Conservation (phyloP, 2,888 invertebrate genomes). For the Ctena decussata region DNA sequence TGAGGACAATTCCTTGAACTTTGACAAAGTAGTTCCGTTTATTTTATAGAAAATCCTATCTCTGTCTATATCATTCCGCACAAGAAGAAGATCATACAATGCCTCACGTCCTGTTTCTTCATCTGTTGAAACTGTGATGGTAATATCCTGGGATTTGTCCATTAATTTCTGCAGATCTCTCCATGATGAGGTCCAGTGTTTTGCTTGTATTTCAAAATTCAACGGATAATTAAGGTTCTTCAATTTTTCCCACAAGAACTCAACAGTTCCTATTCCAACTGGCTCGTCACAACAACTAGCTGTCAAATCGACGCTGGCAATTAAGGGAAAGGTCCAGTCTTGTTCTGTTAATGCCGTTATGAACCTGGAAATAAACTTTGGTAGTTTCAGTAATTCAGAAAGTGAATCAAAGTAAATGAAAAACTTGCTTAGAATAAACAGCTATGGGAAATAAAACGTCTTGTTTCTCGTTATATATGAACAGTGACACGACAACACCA, state of each 20-base stretch:
- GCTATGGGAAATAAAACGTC: no score
- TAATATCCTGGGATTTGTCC: slow-evolving; percentile 41
- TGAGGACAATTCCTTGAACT: slow-evolving; percentile 55
- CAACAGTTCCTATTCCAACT: slow-evolving; percentile 41
- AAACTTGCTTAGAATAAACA: no score
- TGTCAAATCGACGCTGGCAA: slow-evolving; percentile 35
- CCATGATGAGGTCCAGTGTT: slow-evolving; percentile 58
- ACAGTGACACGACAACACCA: no score
- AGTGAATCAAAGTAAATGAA: no score
- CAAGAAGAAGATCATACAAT: slow-evolving; percentile 62
- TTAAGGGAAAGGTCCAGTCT: background rate
- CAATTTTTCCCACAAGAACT: slow-evolving; percentile 21
- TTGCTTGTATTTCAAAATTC: slow-evolving; percentile 45
- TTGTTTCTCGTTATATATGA: no score
- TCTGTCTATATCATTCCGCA: slow-evolving; percentile 69
- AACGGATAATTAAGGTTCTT: background rate
- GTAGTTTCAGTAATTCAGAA: no score
- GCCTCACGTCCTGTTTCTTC: slow-evolving; percentile 25
- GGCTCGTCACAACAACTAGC: slow-evolving; percentile 33
- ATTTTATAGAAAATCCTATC: slow-evolving; percentile 68
- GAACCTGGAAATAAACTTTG: background rate
- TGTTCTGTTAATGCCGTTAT: background rate
- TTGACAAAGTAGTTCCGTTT: slow-evolving; percentile 44
- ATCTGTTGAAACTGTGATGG: slow-evolving; percentile 56
- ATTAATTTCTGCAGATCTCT: slow-evolving; percentile 65